phyloP scores from a whole-genome alignment of 2,888 invertebrate species.

The Julus scandinavius region DNA sequence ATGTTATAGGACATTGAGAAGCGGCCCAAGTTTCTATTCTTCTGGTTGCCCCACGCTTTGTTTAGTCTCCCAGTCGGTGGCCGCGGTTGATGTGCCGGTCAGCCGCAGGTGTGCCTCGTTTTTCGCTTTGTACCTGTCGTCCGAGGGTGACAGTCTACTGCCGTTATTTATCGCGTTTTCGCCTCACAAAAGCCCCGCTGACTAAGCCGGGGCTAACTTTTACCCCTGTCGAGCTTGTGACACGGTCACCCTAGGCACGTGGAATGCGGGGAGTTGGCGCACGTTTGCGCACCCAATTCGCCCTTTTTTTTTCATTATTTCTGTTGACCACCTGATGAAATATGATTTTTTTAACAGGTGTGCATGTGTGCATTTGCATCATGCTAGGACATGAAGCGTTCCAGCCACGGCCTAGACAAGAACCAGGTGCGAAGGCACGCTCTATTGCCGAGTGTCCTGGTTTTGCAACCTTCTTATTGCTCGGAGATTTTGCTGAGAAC shows the following conservation, averaged over 20 bases:
- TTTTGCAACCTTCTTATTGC: background rate
- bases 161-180: background rate
- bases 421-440: conserved; percentile 4
- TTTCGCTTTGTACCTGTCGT: background rate
- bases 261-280: background rate
- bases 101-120: background rate
- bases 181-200: background rate
- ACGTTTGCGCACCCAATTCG: background rate
- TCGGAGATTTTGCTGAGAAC: background rate
- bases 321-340: conserved; percentile 33
- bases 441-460: background rate
- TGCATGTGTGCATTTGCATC: background rate
- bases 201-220: background rate
- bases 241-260: background rate
- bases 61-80: too few species aligned
- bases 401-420: background rate
- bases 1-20: too few species aligned
- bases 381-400: background rate
- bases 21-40: too few species aligned
- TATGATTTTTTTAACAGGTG: conserved; percentile 14
- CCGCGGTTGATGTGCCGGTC: too few species aligned
- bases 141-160: too few species aligned
- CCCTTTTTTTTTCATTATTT: background rate
- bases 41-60: too few species aligned
- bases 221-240: background rate